Percentiles rank a stretch among this genome's conserved stretches.
These are phyloP conservation scores for Crotalus tigris DNA, from an alignment of 2,113 vertebrate species.

Conservation along the genomic window DNA sequence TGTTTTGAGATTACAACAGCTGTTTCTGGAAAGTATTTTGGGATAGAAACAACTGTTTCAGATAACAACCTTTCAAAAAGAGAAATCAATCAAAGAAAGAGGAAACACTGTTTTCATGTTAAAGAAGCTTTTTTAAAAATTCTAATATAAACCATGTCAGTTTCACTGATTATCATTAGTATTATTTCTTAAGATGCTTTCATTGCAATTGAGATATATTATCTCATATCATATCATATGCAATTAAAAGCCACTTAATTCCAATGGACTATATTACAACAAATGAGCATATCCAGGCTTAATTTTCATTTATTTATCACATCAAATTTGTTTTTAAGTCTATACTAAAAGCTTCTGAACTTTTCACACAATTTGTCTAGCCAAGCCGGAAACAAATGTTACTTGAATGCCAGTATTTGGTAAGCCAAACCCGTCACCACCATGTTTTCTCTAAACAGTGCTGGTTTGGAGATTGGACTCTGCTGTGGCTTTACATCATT, in stretches of 20 bases:
- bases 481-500: conserved; percentile 35
- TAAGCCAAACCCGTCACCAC: neutral
- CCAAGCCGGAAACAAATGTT: neutral
- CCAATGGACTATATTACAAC: neutral
- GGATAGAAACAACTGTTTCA: neutral
- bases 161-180: neutral
- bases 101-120: neutral
- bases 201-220: neutral
- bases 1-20: neutral
- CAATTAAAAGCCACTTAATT: neutral
- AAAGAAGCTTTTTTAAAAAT: neutral
- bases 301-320: conserved; percentile 8
- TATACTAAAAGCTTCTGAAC: neutral
- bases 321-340: neutral
- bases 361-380: neutral
- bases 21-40: neutral
- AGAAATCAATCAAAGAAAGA: neutral
- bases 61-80: neutral
- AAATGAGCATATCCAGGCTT: neutral
- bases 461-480: conserved; percentile 32
- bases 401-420: neutral
- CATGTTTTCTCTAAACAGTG: conserved; percentile 12
- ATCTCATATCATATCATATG: too few relatives aligned
- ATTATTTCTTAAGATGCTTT: neutral
- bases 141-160: conserved; percentile 6